Conservation (phyloP, 2,797 vertebrate genomes). For the Coregonus sp. region DNA sequence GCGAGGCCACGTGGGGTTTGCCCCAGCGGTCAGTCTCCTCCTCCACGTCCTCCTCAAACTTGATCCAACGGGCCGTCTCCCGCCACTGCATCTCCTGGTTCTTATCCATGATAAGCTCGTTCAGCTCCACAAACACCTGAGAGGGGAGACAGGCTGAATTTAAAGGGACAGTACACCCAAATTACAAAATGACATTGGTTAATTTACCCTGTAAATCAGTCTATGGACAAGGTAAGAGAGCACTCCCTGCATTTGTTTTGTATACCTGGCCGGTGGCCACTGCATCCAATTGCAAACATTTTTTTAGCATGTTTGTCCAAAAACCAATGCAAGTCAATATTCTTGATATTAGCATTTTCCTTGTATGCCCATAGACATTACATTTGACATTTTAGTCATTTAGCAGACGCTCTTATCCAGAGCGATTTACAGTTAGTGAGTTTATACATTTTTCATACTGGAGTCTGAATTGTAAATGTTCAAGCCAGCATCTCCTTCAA, state of each 20-base stretch:
- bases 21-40: slow-evolving; percentile 98
- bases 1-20: slow-evolving; percentile 93
- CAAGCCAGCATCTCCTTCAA: not conserved
- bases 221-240: not conserved
- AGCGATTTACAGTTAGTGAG: too few relatives aligned
- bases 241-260: not conserved
- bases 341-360: not conserved
- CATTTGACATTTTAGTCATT: too few relatives aligned
- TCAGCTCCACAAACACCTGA: slow-evolving; percentile 98
- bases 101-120: slow-evolving; percentile 92
- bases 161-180: not conserved
- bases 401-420: too few relatives aligned
- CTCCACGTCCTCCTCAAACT: slow-evolving; percentile 97
- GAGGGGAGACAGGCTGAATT: not conserved
- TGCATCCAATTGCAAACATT: not conserved
- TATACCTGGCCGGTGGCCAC: not conserved
- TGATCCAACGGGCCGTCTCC: slow-evolving; percentile 97
- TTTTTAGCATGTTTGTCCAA: not conserved
- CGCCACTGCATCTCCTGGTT: slow-evolving; percentile 98
- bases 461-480: not conserved
- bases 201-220: not conserved
- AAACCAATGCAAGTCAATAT: not conserved
- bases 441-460: not conserved
- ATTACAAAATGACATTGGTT: not conserved
- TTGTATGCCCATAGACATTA: not conserved